A percentile compares a stretch with the other conserved stretches of the same genome.
Evolutionary conservation across 2,888 invertebrate genomes (phyloP).

Genomic region (Melanotus villosus): DNA sequence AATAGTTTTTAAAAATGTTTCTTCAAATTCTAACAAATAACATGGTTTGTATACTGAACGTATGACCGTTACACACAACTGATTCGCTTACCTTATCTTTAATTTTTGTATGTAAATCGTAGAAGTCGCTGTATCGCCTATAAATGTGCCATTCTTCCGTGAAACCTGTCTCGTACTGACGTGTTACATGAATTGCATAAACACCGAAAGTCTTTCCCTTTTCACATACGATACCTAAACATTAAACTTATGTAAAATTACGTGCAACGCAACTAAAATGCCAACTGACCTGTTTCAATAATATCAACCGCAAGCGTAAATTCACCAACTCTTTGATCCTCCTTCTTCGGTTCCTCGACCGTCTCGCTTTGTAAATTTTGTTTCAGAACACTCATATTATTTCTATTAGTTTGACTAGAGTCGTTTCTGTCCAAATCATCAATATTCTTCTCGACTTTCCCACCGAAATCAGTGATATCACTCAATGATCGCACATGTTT

Average conservation of each 20-base stretch:
- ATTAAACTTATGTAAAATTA: constrained; percentile 36
- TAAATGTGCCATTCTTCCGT: constrained; percentile 93
- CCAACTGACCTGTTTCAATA: constrained; percentile 79
- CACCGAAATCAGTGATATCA: constrained; percentile 61
- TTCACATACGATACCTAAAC: constrained; percentile 82
- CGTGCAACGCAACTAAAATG: no score
- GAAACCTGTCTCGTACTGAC: constrained; percentile 76
- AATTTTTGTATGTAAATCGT: constrained; percentile 87
- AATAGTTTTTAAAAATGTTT: no score
- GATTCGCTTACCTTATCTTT: constrained; percentile 78
- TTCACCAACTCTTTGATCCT: constrained; percentile 61
- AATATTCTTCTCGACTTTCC: constrained; percentile 45
- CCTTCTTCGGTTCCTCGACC: constrained; percentile 48
- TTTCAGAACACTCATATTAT: not conserved
- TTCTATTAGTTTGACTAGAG: constrained; percentile 29
- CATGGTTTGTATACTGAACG: no score
- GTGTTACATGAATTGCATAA: constrained; percentile 87
- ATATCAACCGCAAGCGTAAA: constrained; percentile 72
- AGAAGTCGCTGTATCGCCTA: constrained; percentile 93
- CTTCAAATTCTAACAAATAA: no score
- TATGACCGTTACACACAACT: no score
- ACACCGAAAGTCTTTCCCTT: constrained; percentile 90
- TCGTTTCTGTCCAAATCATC: not conserved
- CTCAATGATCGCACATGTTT: constrained; percentile 66
- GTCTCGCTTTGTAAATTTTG: not conserved